Conservation (phyloP, 2,797 vertebrate species). For the Menidia menidia region DNA sequence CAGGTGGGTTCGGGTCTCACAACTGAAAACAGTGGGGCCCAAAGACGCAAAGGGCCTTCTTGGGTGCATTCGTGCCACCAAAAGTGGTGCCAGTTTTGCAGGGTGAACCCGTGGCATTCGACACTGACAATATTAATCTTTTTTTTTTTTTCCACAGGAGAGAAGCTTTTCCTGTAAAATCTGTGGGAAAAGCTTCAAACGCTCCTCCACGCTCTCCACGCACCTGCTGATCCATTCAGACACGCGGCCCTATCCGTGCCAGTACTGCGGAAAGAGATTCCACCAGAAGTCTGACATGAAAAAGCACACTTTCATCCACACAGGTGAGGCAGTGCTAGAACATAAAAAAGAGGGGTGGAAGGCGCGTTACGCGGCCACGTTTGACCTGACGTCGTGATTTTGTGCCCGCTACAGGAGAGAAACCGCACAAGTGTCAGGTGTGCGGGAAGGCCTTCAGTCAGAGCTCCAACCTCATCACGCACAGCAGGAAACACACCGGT, state of each 20-base stretch:
- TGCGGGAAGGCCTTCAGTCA: conserved; percentile 99
- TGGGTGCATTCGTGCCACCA: too few relatives aligned
- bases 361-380: neutral
- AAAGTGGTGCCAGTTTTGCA: too few relatives aligned
- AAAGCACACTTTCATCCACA: conserved; percentile 99
- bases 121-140: neutral
- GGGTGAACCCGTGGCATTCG: neutral
- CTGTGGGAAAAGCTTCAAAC: conserved; percentile 98
- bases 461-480: conserved; percentile 99
- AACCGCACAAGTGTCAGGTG: conserved; percentile 99
- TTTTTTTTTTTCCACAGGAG: conserved; percentile 80
- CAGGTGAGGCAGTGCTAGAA: conserved; percentile 81
- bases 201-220: conserved; percentile 96
- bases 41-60: neutral
- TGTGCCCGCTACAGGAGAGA: conserved; percentile 87
- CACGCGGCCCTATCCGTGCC: conserved; percentile 96
- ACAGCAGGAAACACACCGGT: conserved; percentile 98
- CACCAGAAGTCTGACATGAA: conserved; percentile 99
- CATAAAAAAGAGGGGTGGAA: neutral
- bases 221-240: conserved; percentile 98
- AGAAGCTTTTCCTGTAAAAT: conserved; percentile 99
- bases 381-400: neutral
- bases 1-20: conserved; percentile 82
- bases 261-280: conserved; percentile 98
- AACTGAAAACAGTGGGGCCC: neutral